Conservation (phyloP, 2,888 invertebrate genomes). For the Buathra laborator region DNA sequence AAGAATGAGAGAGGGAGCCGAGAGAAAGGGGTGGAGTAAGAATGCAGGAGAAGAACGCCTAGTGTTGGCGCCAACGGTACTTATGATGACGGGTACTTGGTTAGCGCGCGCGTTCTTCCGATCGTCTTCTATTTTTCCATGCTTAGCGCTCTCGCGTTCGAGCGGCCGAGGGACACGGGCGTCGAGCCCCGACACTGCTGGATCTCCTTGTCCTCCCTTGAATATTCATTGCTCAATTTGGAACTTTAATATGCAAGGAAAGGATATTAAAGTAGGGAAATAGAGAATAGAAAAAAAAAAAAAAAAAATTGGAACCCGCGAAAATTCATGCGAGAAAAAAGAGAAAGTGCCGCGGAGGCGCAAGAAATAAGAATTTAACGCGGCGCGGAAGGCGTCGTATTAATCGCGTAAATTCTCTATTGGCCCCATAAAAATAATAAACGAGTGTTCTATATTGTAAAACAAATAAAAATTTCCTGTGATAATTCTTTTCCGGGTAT, state of each 20-base stretch:
- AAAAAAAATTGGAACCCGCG: not conserved
- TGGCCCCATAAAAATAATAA: too few species aligned
- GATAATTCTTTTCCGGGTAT: too few species aligned
- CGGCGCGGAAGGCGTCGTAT: too few species aligned
- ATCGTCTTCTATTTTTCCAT: not conserved
- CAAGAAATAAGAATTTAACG: not conserved
- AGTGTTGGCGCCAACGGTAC: slow-evolving; percentile 15
- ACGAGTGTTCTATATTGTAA: too few species aligned
- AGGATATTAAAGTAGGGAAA: not conserved
- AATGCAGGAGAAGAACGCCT: slow-evolving; percentile 6
- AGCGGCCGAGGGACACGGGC: not conserved
- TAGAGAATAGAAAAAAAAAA: not conserved
- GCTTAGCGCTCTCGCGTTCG: not conserved
- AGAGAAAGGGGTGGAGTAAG: slow-evolving; percentile 17
- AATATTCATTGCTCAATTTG: slow-evolving; percentile 44
- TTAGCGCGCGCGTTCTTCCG: slow-evolving; percentile 4
- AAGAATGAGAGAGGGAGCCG: not conserved
- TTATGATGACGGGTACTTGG: slow-evolving; percentile 16
- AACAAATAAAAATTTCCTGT: too few species aligned
- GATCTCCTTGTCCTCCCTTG: slow-evolving; percentile 10
- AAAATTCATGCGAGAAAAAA: not conserved
- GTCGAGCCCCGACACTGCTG: not conserved
- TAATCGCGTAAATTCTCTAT: too few species aligned
- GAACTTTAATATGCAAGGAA: slow-evolving; percentile 22
- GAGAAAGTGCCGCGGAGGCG: not conserved